Percentiles rank a stretch among this genome's conserved stretches.
phyloP scores from a whole-genome alignment of 2,113 vertebrate genomes.

The Bufo bufo region DNA sequence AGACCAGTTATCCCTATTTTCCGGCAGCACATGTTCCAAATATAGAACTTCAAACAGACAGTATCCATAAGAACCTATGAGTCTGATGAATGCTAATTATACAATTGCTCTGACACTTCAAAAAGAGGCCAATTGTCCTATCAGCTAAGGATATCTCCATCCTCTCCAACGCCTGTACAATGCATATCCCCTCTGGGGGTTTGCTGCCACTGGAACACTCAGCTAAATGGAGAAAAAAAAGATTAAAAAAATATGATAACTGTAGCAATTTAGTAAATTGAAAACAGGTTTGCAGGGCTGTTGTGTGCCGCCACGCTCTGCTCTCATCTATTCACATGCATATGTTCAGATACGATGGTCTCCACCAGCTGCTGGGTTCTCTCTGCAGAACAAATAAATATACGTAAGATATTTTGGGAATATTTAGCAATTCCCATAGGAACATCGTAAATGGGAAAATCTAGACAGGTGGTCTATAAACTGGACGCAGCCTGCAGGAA shows the following conservation, averaged over 20 bases:
- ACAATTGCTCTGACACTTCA: conserved; percentile 57
- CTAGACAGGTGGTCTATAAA: too few species aligned
- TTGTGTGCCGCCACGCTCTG: conserved; percentile 6
- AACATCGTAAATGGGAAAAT: not conserved
- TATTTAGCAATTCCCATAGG: too few species aligned
- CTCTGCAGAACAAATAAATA: not conserved
- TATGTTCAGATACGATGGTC: not conserved
- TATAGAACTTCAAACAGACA: conserved; percentile 56
- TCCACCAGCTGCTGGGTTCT: not conserved
- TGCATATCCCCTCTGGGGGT: not conserved
- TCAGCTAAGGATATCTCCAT: not conserved
- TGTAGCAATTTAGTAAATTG: conserved; percentile 31
- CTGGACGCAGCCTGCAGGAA: not conserved
- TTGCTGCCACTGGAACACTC: conserved; percentile 31
- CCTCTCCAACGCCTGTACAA: not conserved
- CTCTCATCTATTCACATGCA: not conserved
- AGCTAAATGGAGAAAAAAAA: conserved; percentile 31
- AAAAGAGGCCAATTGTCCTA: conserved; percentile 47
- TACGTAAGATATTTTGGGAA: not conserved
- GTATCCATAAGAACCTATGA: not conserved
- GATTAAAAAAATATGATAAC: conserved; percentile 41
- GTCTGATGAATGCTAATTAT: not conserved
- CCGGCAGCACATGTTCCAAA: not conserved
- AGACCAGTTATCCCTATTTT: conserved; percentile 41
- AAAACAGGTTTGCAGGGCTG: conserved; percentile 20